Percentiles rank a stretch among this genome's conserved stretches.
Evolutionary conservation across 2,888 invertebrate genomes (phyloP).

Genomic region (Euzetes globulus): DNA sequence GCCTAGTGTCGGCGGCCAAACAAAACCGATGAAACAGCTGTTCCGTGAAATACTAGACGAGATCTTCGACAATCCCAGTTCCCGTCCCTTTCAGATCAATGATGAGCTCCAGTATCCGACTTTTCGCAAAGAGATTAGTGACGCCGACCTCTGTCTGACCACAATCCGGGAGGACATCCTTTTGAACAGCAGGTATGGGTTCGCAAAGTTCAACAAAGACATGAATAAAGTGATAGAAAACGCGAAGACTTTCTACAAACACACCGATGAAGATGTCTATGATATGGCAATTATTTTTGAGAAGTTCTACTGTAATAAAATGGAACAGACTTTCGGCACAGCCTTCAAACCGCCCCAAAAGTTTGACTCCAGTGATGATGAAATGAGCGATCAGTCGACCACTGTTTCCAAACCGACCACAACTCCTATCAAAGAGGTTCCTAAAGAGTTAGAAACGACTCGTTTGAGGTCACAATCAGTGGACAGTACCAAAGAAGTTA

Average conservation of each 20-base stretch:
- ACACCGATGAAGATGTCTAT: not conserved
- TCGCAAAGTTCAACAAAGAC: not conserved
- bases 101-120: not conserved
- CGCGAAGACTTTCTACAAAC: not conserved
- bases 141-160: not conserved
- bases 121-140: not conserved
- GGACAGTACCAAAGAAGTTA: too few species aligned
- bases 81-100: not conserved
- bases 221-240: slow-evolving; percentile 6
- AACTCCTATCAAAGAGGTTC: too few species aligned
- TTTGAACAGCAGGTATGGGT: not conserved
- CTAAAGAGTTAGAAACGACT: too few species aligned
- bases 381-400: too few species aligned
- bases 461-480: too few species aligned
- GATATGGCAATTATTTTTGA: not conserved
- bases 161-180: not conserved
- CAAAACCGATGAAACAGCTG: not conserved
- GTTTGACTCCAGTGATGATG: too few species aligned
- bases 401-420: too few species aligned
- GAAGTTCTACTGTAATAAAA: not conserved
- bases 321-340: not conserved
- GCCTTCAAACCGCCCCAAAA: not conserved
- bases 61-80: not conserved
- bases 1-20: not conserved
- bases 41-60: not conserved